Evolutionary conservation across 2,888 invertebrate species (phyloP).

Genomic region (Carabus problematicus): DNA sequence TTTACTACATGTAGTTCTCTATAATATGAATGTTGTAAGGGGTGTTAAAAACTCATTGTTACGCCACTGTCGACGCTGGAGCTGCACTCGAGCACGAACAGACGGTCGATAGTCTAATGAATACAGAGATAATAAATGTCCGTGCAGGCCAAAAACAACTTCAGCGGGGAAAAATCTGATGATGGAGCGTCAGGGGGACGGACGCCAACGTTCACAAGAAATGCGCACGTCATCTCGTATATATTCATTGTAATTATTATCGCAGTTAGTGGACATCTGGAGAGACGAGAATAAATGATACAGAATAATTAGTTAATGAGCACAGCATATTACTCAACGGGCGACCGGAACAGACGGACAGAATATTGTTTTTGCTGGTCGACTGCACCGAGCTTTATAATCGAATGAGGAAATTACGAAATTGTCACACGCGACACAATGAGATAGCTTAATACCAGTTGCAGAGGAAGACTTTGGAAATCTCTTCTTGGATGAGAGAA

Average conservation of each 20-base stretch:
- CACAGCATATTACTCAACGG: constrained; percentile 11
- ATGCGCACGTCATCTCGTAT: neutral
- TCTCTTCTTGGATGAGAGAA: too few relatives aligned
- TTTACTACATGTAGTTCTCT: too few relatives aligned
- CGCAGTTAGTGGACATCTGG: constrained; percentile 24
- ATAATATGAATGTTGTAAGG: too few relatives aligned
- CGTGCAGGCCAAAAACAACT: neutral
- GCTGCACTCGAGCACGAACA: constrained; percentile 1
- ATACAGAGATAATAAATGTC: constrained; percentile 39
- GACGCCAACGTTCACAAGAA: neutral
- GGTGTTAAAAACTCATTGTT: neutral
- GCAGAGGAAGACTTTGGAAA: too few relatives aligned
- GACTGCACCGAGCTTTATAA: neutral
- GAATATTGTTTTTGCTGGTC: constrained; percentile 1
- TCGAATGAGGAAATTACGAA: too few relatives aligned
- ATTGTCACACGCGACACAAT: too few relatives aligned
- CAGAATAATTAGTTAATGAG: constrained; percentile 41
- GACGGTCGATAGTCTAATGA: constrained; percentile 39
- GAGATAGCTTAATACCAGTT: too few relatives aligned
- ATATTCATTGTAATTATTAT: constrained; percentile 26
- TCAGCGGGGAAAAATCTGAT: neutral
- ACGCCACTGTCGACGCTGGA: neutral
- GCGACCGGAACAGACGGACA: neutral
- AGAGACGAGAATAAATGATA: constrained; percentile 32
- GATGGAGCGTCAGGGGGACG: neutral